Percentiles rank a stretch among this genome's conserved stretches.
Evolutionary conservation across 2,888 invertebrate genomes (phyloP).

Genomic region (Cephonodes hylas): DNA sequence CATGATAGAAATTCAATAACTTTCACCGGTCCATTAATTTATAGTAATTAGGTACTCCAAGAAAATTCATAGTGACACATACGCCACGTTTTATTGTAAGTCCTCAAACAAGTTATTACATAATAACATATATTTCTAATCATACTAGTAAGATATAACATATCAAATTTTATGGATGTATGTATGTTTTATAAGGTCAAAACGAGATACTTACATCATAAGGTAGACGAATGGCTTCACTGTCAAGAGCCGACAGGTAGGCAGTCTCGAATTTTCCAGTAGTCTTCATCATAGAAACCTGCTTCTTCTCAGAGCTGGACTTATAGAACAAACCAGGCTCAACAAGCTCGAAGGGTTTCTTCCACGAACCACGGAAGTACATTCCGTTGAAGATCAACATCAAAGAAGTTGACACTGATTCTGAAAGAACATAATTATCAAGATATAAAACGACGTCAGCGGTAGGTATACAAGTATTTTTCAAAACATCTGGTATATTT

Average conservation of each 20-base stretch:
- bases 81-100: too few species aligned
- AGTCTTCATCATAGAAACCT: slow-evolving; percentile 85
- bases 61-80: too few species aligned
- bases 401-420: slow-evolving; percentile 75
- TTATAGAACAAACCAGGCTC: slow-evolving; percentile 83
- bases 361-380: slow-evolving; percentile 91
- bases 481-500: too few species aligned
- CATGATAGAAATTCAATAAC: too few species aligned
- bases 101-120: too few species aligned
- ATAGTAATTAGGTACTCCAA: too few species aligned
- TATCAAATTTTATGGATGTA: not conserved
- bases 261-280: slow-evolving; percentile 83
- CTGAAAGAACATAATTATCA: slow-evolving; percentile 34
- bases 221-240: slow-evolving; percentile 86
- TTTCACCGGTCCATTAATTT: too few species aligned
- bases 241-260: slow-evolving; percentile 82
- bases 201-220: slow-evolving; percentile 82
- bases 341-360: slow-evolving; percentile 82
- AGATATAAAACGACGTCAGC: too few species aligned
- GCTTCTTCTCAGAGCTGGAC: slow-evolving; percentile 81
- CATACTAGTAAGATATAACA: not conserved
- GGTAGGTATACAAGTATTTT: too few species aligned
- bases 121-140: too few species aligned
- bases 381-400: slow-evolving; percentile 88
- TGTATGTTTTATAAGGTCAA: not conserved